Conservation (phyloP, 2,888 invertebrate species). For the Cotesia congregata region DNA sequence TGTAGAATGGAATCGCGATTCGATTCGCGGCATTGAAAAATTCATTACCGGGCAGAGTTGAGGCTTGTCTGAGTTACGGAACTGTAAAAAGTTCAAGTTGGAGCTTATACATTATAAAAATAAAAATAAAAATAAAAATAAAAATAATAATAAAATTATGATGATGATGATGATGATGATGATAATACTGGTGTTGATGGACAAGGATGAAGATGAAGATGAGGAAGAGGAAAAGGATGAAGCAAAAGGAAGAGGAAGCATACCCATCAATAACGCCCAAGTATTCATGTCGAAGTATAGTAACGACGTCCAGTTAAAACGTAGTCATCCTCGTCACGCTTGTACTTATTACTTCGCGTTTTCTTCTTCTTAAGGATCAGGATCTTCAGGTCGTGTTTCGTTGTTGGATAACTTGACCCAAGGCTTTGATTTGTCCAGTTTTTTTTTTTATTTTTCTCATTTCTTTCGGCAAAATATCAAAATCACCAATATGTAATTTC, state of each 20-base stretch:
- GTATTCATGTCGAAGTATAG: constrained; percentile 27
- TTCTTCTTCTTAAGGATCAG: constrained; percentile 22
- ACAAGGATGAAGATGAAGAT: constrained; percentile 13
- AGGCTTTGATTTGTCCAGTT: constrained; percentile 43
- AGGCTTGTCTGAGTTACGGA: constrained; percentile 40
- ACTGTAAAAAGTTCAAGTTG: not conserved
- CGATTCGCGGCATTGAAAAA: constrained; percentile 29
- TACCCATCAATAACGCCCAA: constrained; percentile 44
- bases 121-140: not conserved
- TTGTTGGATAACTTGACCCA: constrained; percentile 36
- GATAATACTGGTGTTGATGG: not conserved
- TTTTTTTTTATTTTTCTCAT: constrained; percentile 32
- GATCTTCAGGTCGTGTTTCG: constrained; percentile 15
- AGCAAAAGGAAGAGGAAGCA: constrained; percentile 8
- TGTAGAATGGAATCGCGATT: constrained; percentile 27
- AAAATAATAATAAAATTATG: not conserved
- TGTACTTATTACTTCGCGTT: not conserved
- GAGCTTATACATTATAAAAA: not conserved
- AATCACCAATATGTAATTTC: too few relatives aligned
- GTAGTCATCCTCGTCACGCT: constrained; percentile 46
- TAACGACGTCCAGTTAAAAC: constrained; percentile 34
- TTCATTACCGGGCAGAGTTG: constrained; percentile 35
- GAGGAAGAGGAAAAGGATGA: constrained; percentile 12
- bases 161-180: not conserved
- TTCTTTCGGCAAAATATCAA: not conserved